Evolutionary conservation across 2,888 invertebrate genomes (phyloP), one percentile per base, ranked within the genome.

Genomic region (Polydrusus cervinus): DNA sequence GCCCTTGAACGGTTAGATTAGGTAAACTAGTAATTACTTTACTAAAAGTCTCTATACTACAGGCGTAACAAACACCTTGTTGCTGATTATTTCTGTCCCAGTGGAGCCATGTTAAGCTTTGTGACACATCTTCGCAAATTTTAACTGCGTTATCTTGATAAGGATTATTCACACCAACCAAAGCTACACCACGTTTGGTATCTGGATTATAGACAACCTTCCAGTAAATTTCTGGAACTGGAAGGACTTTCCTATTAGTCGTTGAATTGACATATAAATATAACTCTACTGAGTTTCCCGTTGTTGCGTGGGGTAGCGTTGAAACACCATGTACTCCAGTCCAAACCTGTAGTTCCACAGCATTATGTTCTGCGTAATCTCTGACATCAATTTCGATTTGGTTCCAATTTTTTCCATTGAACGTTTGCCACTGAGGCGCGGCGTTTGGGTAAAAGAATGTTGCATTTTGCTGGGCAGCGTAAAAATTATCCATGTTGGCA

Each of bases 351-450:
- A 81, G 57, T 45, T 86, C 81, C 51, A 86, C 79, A 7, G 82
- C 79, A 14, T 86, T 84, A 30, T 82, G 80, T 0, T 72, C 60
- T 0, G 89, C 89, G 76, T 88, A 89, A n/a, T 83, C 82, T 66
- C 91, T 86, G 6, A 89, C 85, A 73, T 85, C 85, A 3, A 80
- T 80, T 84, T 92, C 91, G 18, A 90, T 82, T 0, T 80, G 79
- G 53, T 87, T 85, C 92, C 92, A 92, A 78, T 90, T 90, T 10
- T 89, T 88, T 0, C 85, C 89, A 81, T 92, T 92, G 80, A 92
- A 90, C 3, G 85, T 86, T 79, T 91, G 90, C 92, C 92, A 93
- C 79, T 93, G 93, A 0, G 93, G 92, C 0, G 91, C 91, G 1
- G 89, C 89, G 81, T 93, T 93, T 43, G 34, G 45, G 64, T 69